Evolutionary conservation across 30 jellyfish, hydroid and myxozoan genomes (phyloP).

Genomic region (Cassiopea andromeda): DNA sequence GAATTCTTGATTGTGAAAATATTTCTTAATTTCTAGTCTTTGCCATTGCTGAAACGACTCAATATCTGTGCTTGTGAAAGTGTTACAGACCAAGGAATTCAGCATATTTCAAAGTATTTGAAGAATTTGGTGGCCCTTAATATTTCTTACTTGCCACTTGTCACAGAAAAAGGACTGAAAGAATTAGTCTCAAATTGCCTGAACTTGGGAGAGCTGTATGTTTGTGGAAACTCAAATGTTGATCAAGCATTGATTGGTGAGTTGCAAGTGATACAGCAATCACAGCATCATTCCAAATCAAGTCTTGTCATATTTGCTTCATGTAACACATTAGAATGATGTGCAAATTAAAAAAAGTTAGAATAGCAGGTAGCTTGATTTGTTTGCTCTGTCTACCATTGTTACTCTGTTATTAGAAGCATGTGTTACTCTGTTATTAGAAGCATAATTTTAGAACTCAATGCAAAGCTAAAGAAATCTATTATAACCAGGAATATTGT

Average conservation of each 20-base stretch:
- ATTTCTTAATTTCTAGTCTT: slow-evolving; percentile 5
- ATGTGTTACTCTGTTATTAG: too few species aligned
- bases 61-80: slow-evolving; percentile 47
- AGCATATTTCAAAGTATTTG: not conserved
- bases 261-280: slow-evolving; percentile 1
- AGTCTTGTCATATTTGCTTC: slow-evolving; percentile 10
- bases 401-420: not conserved
- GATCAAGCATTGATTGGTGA: slow-evolving; percentile 18
- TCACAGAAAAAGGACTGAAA: slow-evolving; percentile 27
- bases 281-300: not conserved
- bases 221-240: slow-evolving; percentile 26
- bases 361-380: not conserved
- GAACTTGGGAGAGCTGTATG: slow-evolving; percentile 1
- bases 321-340: not conserved
- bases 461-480: too few species aligned
- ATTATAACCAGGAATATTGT: too few species aligned
- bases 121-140: slow-evolving; percentile 2
- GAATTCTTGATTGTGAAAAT: too few species aligned
- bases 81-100: slow-evolving; percentile 36
- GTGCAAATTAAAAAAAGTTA: too few species aligned
- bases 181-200: slow-evolving; percentile 15
- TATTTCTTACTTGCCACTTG: slow-evolving; percentile 35
- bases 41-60: slow-evolving; percentile 16
- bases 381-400: not conserved
- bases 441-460: too few species aligned